A percentile compares a stretch with the other conserved stretches of the same genome.
Evolutionary conservation across 2,888 invertebrate species (phyloP).

Genomic region (Bursaphelenchus okinawaensis): DNA sequence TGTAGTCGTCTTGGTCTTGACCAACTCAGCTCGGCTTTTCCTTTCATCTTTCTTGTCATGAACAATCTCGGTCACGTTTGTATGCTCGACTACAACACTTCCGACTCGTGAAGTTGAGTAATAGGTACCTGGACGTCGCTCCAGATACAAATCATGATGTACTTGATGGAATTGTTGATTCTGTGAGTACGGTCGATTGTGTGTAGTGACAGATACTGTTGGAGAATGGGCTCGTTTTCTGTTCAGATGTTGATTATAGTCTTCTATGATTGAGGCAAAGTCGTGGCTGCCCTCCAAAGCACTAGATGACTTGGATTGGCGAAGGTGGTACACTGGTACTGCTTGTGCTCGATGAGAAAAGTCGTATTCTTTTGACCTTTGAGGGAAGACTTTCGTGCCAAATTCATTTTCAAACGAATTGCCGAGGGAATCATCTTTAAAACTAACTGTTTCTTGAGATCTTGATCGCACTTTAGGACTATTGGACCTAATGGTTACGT

Average conservation of each 20-base stretch:
- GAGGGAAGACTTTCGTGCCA: no score
- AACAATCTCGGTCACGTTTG: slow-evolving; percentile 17
- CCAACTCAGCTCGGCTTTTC: not conserved
- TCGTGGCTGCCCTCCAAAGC: not conserved
- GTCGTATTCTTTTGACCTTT: no score
- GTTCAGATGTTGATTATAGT: not conserved
- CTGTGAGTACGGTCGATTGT: not conserved
- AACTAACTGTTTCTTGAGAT: not conserved
- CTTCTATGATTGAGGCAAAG: not conserved
- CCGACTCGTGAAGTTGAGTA: not conserved
- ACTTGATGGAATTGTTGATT: slow-evolving; percentile 2
- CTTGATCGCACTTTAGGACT: not conserved
- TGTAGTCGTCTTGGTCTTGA: not conserved
- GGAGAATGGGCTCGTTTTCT: not conserved
- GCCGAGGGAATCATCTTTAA: not conserved
- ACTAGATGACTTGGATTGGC: not conserved
- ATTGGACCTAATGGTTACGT: not conserved
- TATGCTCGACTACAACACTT: slow-evolving; percentile 15
- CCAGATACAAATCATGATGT: slow-evolving; percentile 7
- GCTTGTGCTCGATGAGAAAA: no score
- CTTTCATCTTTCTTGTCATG: not conserved
- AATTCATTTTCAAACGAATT: not conserved
- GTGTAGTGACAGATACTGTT: not conserved
- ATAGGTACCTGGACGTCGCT: not conserved
- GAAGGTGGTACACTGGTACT: not conserved